Conservation (phyloP, 2,888 invertebrate genomes). For the Galeopsomyia nigrocyanea region DNA sequence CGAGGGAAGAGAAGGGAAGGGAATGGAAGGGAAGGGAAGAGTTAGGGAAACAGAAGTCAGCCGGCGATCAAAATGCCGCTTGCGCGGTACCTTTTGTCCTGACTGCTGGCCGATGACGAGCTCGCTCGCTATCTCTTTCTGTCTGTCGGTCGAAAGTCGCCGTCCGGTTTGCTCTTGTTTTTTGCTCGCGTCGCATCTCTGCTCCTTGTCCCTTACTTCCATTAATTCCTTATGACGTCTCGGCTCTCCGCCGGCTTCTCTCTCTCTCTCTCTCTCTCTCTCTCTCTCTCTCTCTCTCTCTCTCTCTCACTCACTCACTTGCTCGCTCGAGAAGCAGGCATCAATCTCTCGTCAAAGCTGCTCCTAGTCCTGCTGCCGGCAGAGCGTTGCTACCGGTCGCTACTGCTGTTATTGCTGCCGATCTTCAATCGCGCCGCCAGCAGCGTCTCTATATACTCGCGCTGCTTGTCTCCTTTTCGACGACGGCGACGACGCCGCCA, state of each 20-base stretch:
- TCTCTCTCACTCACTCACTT: constrained; percentile 28
- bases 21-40: constrained; percentile 12
- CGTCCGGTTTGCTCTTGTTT: constrained; percentile 29
- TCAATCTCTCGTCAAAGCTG: constrained; percentile 69
- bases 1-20: not conserved
- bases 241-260: constrained; percentile 26
- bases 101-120: constrained; percentile 50
- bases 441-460: not conserved
- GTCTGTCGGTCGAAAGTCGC: constrained; percentile 28
- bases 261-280: constrained; percentile 31
- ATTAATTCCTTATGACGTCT: constrained; percentile 15
- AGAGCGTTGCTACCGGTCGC: constrained; percentile 62
- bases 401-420: constrained; percentile 57
- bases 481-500: not conserved
- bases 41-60: constrained; percentile 54
- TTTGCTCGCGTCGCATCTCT: constrained; percentile 45
- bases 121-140: constrained; percentile 31
- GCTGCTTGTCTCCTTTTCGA: constrained; percentile 22
- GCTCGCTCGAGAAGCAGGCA: constrained; percentile 50
- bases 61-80: constrained; percentile 67
- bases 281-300: constrained; percentile 20
- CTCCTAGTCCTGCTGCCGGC: constrained; percentile 59
- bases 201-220: constrained; percentile 34
- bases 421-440: constrained; percentile 22
- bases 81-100: constrained; percentile 66